A percentile compares a stretch with the other conserved stretches of the same genome.
These are phyloP conservation scores for Dermolepida albohirtum DNA, from an alignment of 2,888 invertebrate species.

Conservation along the genomic window DNA sequence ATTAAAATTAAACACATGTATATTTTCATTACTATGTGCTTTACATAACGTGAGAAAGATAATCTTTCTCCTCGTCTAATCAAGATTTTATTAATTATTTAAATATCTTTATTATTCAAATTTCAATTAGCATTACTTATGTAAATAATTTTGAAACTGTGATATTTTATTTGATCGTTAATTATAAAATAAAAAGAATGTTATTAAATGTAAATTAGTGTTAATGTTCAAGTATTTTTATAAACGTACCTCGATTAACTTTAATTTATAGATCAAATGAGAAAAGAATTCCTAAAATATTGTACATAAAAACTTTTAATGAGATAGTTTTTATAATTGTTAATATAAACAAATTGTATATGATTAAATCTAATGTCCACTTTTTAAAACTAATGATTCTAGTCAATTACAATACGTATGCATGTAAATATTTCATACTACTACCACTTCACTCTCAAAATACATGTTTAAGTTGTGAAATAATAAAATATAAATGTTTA, in stretches of 20 bases:
- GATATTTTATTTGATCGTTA: no score
- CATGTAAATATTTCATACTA: background rate
- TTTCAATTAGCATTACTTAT: no score
- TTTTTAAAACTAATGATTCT: constrained; percentile 27
- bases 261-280: constrained; percentile 14
- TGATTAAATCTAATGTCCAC: constrained; percentile 22
- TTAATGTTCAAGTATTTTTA: constrained; percentile 37
- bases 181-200: background rate
- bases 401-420: constrained; percentile 39
- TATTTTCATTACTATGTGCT: no score
- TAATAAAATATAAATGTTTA: constrained; percentile 21
- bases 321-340: constrained; percentile 36
- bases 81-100: no score
- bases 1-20: no score
- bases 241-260: constrained; percentile 24
- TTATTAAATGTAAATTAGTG: constrained; percentile 12
- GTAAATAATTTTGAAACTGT: no score
- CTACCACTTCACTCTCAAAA: constrained; percentile 3
- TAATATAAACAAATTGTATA: constrained; percentile 9
- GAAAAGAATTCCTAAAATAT: constrained; percentile 4
- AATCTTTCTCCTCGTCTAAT: no score
- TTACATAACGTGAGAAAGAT: no score
- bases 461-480: constrained; percentile 19
- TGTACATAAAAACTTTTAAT: constrained; percentile 13
- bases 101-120: no score